Evolutionary conservation across 2,888 invertebrate species (phyloP), one percentile per base, ranked within the genome.

Genomic region (Mimas tiliae): DNA sequence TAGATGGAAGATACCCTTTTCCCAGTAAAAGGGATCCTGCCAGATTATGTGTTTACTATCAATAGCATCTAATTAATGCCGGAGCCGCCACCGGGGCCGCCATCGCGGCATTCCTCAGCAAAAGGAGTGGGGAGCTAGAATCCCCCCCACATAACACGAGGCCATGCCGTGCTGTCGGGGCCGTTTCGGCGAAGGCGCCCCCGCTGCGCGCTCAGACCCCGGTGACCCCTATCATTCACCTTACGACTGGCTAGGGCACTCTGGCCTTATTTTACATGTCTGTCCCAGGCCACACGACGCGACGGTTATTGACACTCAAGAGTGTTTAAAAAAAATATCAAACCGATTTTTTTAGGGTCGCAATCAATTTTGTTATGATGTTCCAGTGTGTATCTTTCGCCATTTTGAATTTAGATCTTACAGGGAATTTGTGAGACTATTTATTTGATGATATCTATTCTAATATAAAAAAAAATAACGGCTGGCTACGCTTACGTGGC

Each of bases 101-200:
- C 19, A 21, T 38, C 11, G 38, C 58, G 42, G n/a, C 55, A 16
- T 16, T 34, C 16, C 38, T 42, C 33, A 7, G 16, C 19, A 11
- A 38, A 42, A 42, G 19, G 42, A 19, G 58, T 19, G 55, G 58
- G 58, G 19, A 38, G 12, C 19, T 58, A 33, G 14, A 33, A 42
- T 42, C 38, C 58, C 58, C 38, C 58, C 42, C 42, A 42, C 55
- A 38, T 16, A 12, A 16, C 58, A 58, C 58, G 19, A 58, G 58
- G 58, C 58, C 58, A 58, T 58, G 19, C 42, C 42, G 58, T 58
- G 58, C 38, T 58, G 42, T 52, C n/a, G 14, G 21, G 14, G 21
- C 47, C 45, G 48, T 11, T 34, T 16, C 63, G 16, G 34, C 33
- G 33, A 50, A 50, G 16, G 19, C 48, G 33, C 27, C 47, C 45